Base-by-base conservation (phyloP, 1,140 invertebrate species). In the Aradophagus sp. region DNA sequence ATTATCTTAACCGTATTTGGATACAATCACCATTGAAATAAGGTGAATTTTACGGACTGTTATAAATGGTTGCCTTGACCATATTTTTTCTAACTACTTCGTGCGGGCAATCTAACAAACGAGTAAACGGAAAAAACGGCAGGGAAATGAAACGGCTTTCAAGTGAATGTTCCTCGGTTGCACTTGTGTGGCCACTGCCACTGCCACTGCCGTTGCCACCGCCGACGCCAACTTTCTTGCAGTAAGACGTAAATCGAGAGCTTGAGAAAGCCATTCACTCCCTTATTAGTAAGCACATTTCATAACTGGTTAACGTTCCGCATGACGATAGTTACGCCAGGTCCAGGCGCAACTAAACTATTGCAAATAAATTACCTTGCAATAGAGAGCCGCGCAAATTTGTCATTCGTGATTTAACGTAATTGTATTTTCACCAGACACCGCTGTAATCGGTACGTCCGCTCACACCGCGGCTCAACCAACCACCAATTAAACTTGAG, bases 271-370 rank as follows among this genome's bases (percentile, higher is more conserved):
- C 77, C 74, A 72, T 70, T 75, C 62, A 69, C 69, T 77, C 72
- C 77, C 77, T 81, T 78, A 74, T 68, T 80, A 76, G 75, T 73
- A 78, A 79, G 76, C 52, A 69, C 75, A 83, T 83, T 84, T 84
- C 81, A 82, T 84, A 84, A 84, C 80, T 78, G 73, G 67, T 80
- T 78, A 80, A 77, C 80, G 80, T 83, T 81, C 80, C 81, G 78
- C 81, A 79, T 83, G 80, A 72, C 73, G 67, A 59, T 73, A 74
- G 79, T 77, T 67, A 63, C 56, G n/a, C n/a, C n/a, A n/a, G 38
- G 58, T 48, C 41, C 55, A 29, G 47, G 34, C 55, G 29, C 52
- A 52, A 42, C 59, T 59, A 63, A 63, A 39, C n/a, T 63, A 71
- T 59, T 38, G 68, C 59, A 71, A 65, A 71, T 61, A 71, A 71